These are phyloP conservation scores for Thamnaconus septentrionalis DNA, from an alignment of 2,113 vertebrate genomes.

Conservation along the genomic window DNA sequence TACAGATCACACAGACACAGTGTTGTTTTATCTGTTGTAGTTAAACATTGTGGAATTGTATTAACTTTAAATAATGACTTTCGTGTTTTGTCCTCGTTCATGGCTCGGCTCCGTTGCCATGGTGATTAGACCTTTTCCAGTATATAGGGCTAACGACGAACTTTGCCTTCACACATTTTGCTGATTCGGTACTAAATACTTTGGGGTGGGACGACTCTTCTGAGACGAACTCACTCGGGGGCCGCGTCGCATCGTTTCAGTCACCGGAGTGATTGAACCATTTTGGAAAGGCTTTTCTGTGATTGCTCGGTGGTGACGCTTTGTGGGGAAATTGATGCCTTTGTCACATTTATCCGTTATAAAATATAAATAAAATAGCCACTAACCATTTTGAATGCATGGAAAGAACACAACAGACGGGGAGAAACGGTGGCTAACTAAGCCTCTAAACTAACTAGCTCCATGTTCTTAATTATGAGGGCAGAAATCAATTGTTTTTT, in stretches of 20 bases:
- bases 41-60: constrained; percentile 30
- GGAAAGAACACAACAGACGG: too few species aligned
- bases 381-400: too few species aligned
- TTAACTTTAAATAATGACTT: constrained; percentile 69
- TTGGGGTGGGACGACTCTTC: neutral
- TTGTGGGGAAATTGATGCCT: too few species aligned
- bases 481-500: neutral
- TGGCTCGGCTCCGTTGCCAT: constrained; percentile 73
- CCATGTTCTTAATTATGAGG: neutral
- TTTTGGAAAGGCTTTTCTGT: too few species aligned
- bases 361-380: too few species aligned
- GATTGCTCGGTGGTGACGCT: too few species aligned
- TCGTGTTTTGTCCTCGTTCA: constrained; percentile 66
- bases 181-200: constrained; percentile 26
- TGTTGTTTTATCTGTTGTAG: neutral
- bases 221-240: too few species aligned
- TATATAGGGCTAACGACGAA: constrained; percentile 4
- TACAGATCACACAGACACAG: constrained; percentile 11
- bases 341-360: too few species aligned
- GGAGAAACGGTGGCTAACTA: neutral
- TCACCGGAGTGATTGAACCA: too few species aligned
- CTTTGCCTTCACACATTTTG: neutral
- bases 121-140: constrained; percentile 39
- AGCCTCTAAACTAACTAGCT: neutral
- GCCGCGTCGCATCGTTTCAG: too few species aligned